phyloP scores from a whole-genome alignment of 2,113 vertebrate genomes.

The Nesogale talazaci region DNA sequence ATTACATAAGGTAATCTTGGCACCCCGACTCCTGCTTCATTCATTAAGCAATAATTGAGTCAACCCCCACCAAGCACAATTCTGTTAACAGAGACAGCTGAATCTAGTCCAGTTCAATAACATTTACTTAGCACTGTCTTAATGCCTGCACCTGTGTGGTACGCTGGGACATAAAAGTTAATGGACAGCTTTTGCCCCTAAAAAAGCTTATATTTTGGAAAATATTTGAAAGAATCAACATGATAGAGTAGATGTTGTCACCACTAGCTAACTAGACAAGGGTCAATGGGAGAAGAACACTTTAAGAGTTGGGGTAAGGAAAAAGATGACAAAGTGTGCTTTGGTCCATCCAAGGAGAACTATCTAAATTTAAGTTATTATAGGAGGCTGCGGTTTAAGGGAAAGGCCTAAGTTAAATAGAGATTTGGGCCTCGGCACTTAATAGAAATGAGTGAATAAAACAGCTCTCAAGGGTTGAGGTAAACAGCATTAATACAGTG shows the following conservation, averaged over 20 bases:
- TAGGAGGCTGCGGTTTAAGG: not conserved
- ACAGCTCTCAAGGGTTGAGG: not conserved
- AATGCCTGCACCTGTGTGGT: not conserved
- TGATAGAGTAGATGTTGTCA: not conserved
- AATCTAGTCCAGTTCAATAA: conserved; percentile 15
- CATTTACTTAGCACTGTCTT: conserved; percentile 36
- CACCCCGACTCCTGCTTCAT: conserved; percentile 42
- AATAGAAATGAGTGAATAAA: conserved; percentile 5
- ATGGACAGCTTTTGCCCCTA: conserved; percentile 41
- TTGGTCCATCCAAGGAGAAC: conserved; percentile 13
- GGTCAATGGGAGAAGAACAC: conserved; percentile 26
- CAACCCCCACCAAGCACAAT: conserved; percentile 15
- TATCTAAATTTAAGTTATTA: not conserved
- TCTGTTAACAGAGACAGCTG: conserved; percentile 28
- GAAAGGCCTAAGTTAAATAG: conserved; percentile 5
- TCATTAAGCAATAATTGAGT: conserved; percentile 9
- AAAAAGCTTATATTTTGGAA: conserved; percentile 52
- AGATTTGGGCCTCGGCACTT: conserved; percentile 38
- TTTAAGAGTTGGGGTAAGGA: not conserved
- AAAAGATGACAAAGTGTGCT: conserved; percentile 45
- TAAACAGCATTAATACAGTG: conserved; percentile 26
- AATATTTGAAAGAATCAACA: conserved; percentile 52
- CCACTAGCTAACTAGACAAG: conserved; percentile 23
- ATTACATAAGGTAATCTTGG: conserved; percentile 3
- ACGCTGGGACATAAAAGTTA: conserved; percentile 9